Evolutionary conservation across 2,113 vertebrate genomes (phyloP).

Genomic region (Aphelocoma coerulescens): DNA sequence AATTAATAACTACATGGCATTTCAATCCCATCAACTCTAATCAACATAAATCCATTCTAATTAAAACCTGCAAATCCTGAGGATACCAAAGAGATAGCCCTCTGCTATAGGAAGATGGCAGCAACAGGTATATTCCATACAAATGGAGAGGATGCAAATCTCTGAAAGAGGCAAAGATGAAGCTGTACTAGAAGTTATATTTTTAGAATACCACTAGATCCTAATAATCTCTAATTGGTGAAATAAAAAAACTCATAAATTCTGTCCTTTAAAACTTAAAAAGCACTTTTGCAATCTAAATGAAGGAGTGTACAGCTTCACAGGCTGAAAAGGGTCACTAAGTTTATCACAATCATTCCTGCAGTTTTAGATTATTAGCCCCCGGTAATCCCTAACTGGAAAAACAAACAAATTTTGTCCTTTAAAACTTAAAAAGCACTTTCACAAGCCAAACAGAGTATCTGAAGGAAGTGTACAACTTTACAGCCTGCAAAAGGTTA

Average conservation of each 20-base stretch:
- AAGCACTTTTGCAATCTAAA: neutral
- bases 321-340: neutral
- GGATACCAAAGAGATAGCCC: slow-evolving; percentile 44
- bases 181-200: neutral
- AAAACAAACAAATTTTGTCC: neutral
- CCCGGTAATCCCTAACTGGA: neutral
- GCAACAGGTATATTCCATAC: neutral
- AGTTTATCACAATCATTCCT: neutral
- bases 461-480: neutral
- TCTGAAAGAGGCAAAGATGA: neutral
- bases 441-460: neutral
- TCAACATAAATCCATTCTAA: slow-evolving; percentile 66
- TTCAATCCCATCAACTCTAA: slow-evolving; percentile 62
- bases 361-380: neutral
- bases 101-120: slow-evolving; percentile 21
- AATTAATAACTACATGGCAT: slow-evolving; percentile 49
- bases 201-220: neutral
- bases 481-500: slow-evolving; percentile 4
- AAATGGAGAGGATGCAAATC: neutral
- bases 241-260: neutral
- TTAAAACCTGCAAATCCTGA: slow-evolving; percentile 66
- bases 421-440: neutral
- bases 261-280: neutral
- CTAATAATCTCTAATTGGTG: neutral
- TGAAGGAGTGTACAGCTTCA: neutral